A percentile compares a stretch with the other conserved stretches of the same genome.
These are phyloP conservation scores for Noctua janthe DNA, from an alignment of 2,888 invertebrate genomes.

Conservation along the genomic window DNA sequence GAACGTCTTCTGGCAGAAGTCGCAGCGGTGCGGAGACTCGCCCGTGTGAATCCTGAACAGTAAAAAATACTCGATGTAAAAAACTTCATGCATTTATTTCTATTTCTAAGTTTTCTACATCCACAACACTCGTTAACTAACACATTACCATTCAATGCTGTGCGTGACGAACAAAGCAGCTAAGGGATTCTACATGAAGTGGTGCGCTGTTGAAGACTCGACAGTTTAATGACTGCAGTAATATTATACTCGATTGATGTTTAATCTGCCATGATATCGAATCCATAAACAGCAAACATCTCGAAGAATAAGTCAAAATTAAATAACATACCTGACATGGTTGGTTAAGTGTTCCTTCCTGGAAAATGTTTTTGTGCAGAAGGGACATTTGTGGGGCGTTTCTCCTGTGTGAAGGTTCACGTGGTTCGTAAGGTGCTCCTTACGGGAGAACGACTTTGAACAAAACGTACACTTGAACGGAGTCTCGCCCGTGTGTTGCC, in stretches of 20 bases:
- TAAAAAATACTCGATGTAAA: not conserved
- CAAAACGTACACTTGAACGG: slow-evolving; percentile 94
- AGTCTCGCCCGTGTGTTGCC: slow-evolving; percentile 95
- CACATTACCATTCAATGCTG: slow-evolving; percentile 39
- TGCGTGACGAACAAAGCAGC: slow-evolving; percentile 38
- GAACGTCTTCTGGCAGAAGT: slow-evolving; percentile 93
- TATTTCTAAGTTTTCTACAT: slow-evolving; percentile 11
- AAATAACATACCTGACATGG: slow-evolving; percentile 87
- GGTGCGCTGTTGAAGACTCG: not conserved
- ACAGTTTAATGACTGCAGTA: slow-evolving; percentile 13
- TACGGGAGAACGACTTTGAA: slow-evolving; percentile 92
- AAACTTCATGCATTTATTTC: not conserved
- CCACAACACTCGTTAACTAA: slow-evolving; percentile 26
- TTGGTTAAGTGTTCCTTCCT: slow-evolving; percentile 94
- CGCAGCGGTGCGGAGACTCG: slow-evolving; percentile 94
- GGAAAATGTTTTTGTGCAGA: slow-evolving; percentile 93
- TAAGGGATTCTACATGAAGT: slow-evolving; percentile 34
- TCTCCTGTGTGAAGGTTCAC: slow-evolving; percentile 94
- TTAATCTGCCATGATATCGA: slow-evolving; percentile 1
- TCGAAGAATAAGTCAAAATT: slow-evolving; percentile 12
- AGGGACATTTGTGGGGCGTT: slow-evolving; percentile 93
- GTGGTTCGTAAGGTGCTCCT: slow-evolving; percentile 97
- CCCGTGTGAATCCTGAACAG: slow-evolving; percentile 90
- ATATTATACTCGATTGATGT: slow-evolving; percentile 5
- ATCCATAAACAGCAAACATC: not conserved